Base-by-base conservation (phyloP, 2,113 vertebrate species). In the Misgurnus mizolepis region DNA sequence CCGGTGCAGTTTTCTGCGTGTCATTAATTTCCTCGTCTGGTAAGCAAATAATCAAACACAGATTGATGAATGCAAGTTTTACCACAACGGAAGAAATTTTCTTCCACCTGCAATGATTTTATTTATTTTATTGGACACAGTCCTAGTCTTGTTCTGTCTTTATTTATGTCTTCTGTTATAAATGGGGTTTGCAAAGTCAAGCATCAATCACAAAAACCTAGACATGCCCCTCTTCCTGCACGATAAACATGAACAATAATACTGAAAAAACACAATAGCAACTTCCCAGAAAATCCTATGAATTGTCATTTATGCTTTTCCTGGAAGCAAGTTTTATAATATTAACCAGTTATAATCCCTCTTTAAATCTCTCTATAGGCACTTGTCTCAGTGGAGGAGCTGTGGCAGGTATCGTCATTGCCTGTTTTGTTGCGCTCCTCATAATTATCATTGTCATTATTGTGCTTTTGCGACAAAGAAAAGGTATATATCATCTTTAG, bases 351-450 rank as follows among this genome's bases (percentile, higher is more conserved):
- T 34, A 34, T 34, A 34, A 8, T 14, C 10, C 43, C 55, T 79
- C 78, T 79, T 79, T 78, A 61, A 34, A 82, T 39, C 53, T 78
- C 1, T 86, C 84, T 72, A 1, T 87, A 94, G 93, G 76, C 50
- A 76, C 75, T 0, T 94, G 93, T 85, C 87, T 94, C 9, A 81
- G 86, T 41, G 89, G 0, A 27, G 92, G 90, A 2, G 92, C 91
- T 65, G 91, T 94, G 49, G 92, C 85, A 41, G 93, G 91, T 76
- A 92, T 93, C n/a, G 93, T 92, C 67, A 89, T 94, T 18, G 92
- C 89, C 78, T 88, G 82, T 69, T 80, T 91, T 69, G 80, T 93
- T 39, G 86, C 85, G 7, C 12, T 92, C 18, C 43, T 93, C 60
- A 84, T 94, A 71, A 89, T 94, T n/a, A 86, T 89, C 17, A 53